Percentiles rank a stretch among this genome's conserved stretches.
Conservation (phyloP, 2,113 vertebrate species). For the Hymenochirus boettgeri region DNA sequence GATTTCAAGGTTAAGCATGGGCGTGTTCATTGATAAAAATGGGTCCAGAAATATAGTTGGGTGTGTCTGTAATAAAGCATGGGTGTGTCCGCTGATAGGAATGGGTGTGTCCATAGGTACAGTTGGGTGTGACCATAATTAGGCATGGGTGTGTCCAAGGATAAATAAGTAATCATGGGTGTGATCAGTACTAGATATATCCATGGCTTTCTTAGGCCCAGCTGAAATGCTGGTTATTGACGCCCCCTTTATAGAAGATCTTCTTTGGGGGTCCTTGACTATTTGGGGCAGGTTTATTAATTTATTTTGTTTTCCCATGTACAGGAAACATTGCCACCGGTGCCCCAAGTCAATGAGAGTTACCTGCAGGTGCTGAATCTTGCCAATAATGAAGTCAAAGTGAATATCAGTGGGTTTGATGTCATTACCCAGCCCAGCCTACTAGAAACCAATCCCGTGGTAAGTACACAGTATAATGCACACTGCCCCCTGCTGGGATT, state of each 20-base stretch:
- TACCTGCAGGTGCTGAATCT: constrained; percentile 82
- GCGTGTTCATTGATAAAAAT: too few relatives aligned
- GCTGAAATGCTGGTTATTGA: background rate
- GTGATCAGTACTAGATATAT: background rate
- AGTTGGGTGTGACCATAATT: background rate
- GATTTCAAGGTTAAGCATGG: too few relatives aligned
- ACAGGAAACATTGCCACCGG: constrained; percentile 73
- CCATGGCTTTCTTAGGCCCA: background rate
- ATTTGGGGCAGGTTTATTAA: too few relatives aligned
- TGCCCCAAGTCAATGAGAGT: constrained; percentile 59
- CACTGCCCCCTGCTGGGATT: background rate
- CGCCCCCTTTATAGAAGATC: too few relatives aligned
- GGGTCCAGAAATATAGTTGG: too few relatives aligned
- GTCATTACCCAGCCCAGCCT: constrained; percentile 56
- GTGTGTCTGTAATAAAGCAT: background rate
- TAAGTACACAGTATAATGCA: constrained; percentile 5
- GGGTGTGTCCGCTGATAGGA: background rate
- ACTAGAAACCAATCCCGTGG: constrained; percentile 17
- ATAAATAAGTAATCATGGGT: background rate
- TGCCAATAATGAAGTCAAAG: constrained; percentile 59
- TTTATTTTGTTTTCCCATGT: background rate
- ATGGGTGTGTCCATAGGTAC: background rate
- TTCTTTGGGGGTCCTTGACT: too few relatives aligned
- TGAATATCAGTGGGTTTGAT: constrained; percentile 54
- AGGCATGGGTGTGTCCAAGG: background rate